Base-by-base conservation (phyloP, 1,140 invertebrate species). In the Leptopilina boulardi region DNA sequence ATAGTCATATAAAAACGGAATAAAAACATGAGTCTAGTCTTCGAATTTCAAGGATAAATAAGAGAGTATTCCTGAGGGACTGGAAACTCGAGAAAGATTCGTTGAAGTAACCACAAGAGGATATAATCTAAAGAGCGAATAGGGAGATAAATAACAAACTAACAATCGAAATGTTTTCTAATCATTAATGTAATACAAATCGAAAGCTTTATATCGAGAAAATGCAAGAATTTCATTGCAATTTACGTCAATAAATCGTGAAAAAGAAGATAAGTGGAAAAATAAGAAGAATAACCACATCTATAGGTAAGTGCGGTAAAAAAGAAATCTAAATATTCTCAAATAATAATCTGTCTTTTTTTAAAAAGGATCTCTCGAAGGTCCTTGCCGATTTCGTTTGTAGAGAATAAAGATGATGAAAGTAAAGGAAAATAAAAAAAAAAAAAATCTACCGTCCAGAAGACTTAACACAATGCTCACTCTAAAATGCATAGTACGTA, bases 401-500 rank as follows among this genome's bases (percentile, higher is more conserved):
- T 34, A 30, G 34, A 38, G 34, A 66, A 30, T 30, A 30, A 66
- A 23, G 23, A 30, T 30, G 59, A 66, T 66, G 59, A 30, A 34
- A 59, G 21, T 4, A 26, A 19, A 54, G 21, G 19, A 30, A 66
- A 30, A n/a, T 51, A 51, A 34, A 23, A 34, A 66, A 66, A 23
- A 11, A 26, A 59, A 26, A 21, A 30, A 26, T 59, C 56, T 11
- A 23, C 56, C 56, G 21, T 30, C 26, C 59, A 30, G 26, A 23
- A 66, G 23, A 30, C 59, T 34, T 66, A 66, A 30, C 26, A 66
- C 23, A 66, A 66, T 66, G 59, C 59, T 66, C 23, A n/a, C 21
- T 66, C 11, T 34, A 66, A 59, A 66, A 34, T 66, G 59, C 23
- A 66, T 30, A 66, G 23, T 34, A 66, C 26, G 13, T 30, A 66